Conservation (phyloP, 2,888 invertebrate species). For the Crossocerus cetratus region DNA sequence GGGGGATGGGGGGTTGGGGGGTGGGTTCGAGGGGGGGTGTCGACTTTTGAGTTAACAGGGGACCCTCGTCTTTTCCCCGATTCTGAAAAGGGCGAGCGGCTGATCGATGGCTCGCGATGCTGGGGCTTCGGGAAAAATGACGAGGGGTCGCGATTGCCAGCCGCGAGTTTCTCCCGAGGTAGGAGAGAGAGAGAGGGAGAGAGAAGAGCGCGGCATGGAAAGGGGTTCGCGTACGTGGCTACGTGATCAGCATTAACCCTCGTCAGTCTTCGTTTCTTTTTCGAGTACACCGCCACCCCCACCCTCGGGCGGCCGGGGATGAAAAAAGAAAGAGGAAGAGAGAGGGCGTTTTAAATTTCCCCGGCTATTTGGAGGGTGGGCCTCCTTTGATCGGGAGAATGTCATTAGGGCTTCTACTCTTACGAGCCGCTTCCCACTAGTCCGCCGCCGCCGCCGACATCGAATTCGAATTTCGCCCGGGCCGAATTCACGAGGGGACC, state of each 20-base stretch:
- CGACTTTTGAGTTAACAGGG: constrained; percentile 11
- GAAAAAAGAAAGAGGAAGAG: constrained; percentile 59
- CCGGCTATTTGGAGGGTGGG: constrained; percentile 67
- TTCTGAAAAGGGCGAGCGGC: constrained; percentile 44
- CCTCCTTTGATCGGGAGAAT: constrained; percentile 70
- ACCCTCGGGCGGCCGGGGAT: too few relatives aligned
- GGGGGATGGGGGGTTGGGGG: too few relatives aligned
- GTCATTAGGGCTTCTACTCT: constrained; percentile 67
- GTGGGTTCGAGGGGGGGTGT: background rate
- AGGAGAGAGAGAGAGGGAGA: background rate
- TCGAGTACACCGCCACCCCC: constrained; percentile 8
- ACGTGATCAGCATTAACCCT: constrained; percentile 61
- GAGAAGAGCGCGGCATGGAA: constrained; percentile 18
- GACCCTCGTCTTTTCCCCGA: constrained; percentile 27
- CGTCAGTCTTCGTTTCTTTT: constrained; percentile 60
- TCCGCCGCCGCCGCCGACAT: constrained; percentile 15
- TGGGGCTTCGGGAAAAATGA: constrained; percentile 56
- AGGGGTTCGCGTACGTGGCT: constrained; percentile 67
- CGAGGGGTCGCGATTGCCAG: constrained; percentile 60
- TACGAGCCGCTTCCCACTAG: constrained; percentile 31
- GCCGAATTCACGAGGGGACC: constrained; percentile 26
- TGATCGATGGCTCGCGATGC: constrained; percentile 41
- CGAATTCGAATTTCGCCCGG: constrained; percentile 37
- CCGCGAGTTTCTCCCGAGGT: constrained; percentile 5
- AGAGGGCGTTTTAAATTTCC: constrained; percentile 72